These are phyloP conservation scores for Notothenia coriiceps DNA, from an alignment of 2,113 vertebrate genomes.

Conservation along the genomic window DNA sequence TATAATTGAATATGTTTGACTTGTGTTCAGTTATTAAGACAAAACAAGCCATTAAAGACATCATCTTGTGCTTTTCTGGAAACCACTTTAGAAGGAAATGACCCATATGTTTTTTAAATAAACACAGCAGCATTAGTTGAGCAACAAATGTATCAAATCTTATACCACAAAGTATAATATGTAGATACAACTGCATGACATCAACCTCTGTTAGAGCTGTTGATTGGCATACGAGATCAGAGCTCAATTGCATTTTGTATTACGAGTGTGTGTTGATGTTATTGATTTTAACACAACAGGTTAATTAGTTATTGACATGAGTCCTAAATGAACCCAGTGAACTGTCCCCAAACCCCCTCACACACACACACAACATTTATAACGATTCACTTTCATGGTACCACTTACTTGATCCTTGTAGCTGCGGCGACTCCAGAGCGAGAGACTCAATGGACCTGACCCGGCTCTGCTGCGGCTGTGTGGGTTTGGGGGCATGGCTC, in stretches of 20 bases:
- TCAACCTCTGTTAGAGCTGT: neutral
- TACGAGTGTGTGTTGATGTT: neutral
- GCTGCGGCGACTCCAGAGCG: constrained; percentile 76
- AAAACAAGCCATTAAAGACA: neutral
- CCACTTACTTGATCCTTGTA: constrained; percentile 73
- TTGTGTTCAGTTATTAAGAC: neutral
- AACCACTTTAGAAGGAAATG: too few relatives aligned
- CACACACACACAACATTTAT: neutral
- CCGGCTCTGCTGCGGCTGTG: constrained; percentile 67
- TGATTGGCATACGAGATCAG: neutral
- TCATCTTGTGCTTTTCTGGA: neutral
- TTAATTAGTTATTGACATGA: neutral
- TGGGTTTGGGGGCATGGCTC: constrained; percentile 51
- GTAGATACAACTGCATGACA: neutral
- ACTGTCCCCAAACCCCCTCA: neutral
- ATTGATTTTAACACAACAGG: neutral
- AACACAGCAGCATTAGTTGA: neutral
- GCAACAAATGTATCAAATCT: neutral
- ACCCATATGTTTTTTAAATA: neutral
- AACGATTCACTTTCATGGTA: neutral
- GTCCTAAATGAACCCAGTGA: neutral
- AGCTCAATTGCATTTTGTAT: neutral
- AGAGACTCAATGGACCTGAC: constrained; percentile 81
- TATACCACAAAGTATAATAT: too few relatives aligned
- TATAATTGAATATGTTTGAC: neutral